phyloP scores from a whole-genome alignment of 1,140 invertebrate genomes.

The Drosophila tropicalis region DNA sequence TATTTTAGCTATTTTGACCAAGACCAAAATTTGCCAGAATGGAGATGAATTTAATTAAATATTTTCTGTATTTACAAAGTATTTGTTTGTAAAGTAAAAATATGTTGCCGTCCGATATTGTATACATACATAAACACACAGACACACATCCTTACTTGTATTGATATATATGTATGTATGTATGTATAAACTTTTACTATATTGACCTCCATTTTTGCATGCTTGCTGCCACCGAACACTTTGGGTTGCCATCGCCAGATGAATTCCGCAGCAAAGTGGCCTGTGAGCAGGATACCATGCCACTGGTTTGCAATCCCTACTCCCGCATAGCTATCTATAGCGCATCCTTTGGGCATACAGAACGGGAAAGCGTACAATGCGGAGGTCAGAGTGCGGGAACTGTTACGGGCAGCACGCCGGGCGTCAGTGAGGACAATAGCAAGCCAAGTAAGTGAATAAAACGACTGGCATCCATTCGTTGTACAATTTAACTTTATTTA shows the following conservation, averaged over 20 bases:
- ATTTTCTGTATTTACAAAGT: constrained; percentile 8
- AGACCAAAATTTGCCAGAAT: neutral
- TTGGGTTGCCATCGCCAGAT: constrained; percentile 85
- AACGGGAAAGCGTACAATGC: constrained; percentile 93
- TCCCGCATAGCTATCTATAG: constrained; percentile 94
- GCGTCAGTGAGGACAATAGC: constrained; percentile 90
- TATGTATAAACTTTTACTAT: neutral
- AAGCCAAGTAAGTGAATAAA: constrained; percentile 55
- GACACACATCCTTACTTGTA: too few relatives aligned
- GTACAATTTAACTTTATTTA: neutral
- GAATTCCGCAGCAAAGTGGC: constrained; percentile 95
- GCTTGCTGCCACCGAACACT: neutral
- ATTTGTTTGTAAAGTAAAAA: constrained; percentile 19
- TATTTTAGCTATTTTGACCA: neutral
- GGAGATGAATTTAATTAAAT: constrained; percentile 16
- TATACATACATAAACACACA: neutral
- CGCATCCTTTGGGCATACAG: constrained; percentile 93
- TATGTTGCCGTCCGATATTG: constrained; percentile 8
- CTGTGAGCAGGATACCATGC: constrained; percentile 94
- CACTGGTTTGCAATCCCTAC: constrained; percentile 91
- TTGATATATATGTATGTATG: constrained; percentile 12
- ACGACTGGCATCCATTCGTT: neutral
- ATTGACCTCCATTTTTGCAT: constrained; percentile 16
- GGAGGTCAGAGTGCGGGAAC: constrained; percentile 84
- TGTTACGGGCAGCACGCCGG: constrained; percentile 86